Base-by-base conservation (phyloP, 2,113 vertebrate genomes). In the Australoheros scitulus region DNA sequence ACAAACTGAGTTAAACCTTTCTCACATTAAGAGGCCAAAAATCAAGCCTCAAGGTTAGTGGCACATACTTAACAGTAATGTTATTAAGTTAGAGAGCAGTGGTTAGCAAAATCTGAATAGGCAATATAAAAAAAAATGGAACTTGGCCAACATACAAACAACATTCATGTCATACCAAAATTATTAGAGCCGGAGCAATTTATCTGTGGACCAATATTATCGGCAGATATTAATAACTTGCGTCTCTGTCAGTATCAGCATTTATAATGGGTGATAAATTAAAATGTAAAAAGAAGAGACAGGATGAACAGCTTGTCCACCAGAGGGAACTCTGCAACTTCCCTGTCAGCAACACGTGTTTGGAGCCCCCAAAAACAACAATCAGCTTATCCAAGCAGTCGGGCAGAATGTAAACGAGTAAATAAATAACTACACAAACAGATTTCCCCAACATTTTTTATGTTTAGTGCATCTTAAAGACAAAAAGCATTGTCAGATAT, bases 331-430 rank as follows among this genome's bases (percentile, higher is more conserved):
- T 43, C 64, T 47, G 41, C 17, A 70, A 50, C 18, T 50, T 70
- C 17, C 3, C 43, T 50, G 43, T 70, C 29, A 6, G 65, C 43
- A 70, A 52, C 65, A 70, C 3, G 1, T 0, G 24, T 50, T 1
- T 52, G 65, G 29, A 52, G 50, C 15, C 8, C 24, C 11, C 50
- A 50, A 9, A 70, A 15, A 68, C 64, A 68, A 70, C 64, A 18
- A 8, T 8, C 24, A 68, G 22, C 41, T 47, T 5, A 15, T 15
- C 14, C 4, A 1, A 15, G 5, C 13, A 47, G 43, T 14, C 2
- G 14, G 43, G 43, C 5, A 47, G 13, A 47, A 18, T 24, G 14
- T 68, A 68, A 29, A 18, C 26, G 5, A 18, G 22, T 43, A 29
- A 68, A 29, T 29, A 47, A 68, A 29, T 29, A 47, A 68, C 3